These are phyloP conservation scores for Solea solea DNA, from an alignment of 2,113 vertebrate genomes.

Conservation along the genomic window DNA sequence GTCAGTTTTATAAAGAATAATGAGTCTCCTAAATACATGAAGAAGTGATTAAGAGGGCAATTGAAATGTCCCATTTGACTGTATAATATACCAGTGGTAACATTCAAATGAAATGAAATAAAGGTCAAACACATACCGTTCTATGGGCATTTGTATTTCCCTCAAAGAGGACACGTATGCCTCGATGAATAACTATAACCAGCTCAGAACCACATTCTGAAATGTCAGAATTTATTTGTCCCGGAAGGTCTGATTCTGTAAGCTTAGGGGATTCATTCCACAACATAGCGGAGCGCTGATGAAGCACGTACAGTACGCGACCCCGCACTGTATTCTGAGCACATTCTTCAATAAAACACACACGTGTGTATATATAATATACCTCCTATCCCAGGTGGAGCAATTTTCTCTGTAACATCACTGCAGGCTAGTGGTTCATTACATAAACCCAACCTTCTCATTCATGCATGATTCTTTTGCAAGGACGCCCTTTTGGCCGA, in stretches of 20 bases:
- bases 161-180: background rate
- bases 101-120: conserved; percentile 1
- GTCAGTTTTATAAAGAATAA: background rate
- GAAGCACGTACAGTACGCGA: background rate
- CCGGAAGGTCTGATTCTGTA: background rate
- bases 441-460: background rate
- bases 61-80: background rate
- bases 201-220: background rate
- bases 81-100: background rate
- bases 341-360: background rate
- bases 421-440: background rate
- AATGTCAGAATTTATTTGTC: background rate
- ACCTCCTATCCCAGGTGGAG: background rate
- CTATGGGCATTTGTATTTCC: background rate
- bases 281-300: background rate
- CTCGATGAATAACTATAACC: background rate
- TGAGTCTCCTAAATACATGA: background rate
- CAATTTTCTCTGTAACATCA: background rate
- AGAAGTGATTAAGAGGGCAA: background rate
- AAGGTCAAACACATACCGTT: background rate
- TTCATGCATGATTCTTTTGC: background rate
- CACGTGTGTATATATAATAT: background rate
- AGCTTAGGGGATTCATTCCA: background rate
- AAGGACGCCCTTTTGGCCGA: no score
- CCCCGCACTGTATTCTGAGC: background rate